Conservation (phyloP, 2,797 vertebrate species). For the Aphelocoma californica region DNA sequence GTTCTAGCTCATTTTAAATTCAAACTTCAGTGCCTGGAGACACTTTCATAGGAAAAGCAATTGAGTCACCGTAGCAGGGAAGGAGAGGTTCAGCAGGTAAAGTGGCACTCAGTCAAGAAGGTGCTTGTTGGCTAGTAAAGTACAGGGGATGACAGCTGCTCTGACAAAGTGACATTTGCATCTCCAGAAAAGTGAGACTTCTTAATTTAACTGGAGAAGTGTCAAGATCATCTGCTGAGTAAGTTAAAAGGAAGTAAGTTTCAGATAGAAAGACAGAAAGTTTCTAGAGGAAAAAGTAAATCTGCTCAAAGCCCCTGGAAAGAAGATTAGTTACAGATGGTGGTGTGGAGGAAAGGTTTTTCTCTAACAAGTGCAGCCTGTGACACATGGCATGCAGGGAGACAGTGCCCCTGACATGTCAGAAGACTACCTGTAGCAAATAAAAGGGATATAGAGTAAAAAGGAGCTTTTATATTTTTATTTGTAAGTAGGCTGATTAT, state of each 20-base stretch:
- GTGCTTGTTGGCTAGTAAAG: slow-evolving; percentile 23
- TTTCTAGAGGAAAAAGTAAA: slow-evolving; percentile 2
- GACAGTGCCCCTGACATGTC: not conserved
- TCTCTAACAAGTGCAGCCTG: not conserved
- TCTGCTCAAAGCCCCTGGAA: not conserved
- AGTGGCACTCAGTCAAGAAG: not conserved
- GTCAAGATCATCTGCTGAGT: slow-evolving; percentile 52
- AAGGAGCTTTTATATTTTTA: not conserved
- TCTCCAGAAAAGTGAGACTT: slow-evolving; percentile 54
- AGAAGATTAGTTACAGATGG: not conserved
- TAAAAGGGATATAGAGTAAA: not conserved
- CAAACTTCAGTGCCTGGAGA: not conserved
- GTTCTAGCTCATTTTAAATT: not conserved
- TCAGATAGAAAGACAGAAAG: not conserved
- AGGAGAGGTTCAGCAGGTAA: slow-evolving; percentile 23
- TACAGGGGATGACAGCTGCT: slow-evolving; percentile 43
- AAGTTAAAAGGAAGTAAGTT: slow-evolving; percentile 25
- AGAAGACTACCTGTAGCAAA: not conserved
- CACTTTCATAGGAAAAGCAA: not conserved
- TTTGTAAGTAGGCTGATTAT: not conserved
- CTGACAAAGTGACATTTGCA: slow-evolving; percentile 57
- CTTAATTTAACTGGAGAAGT: slow-evolving; percentile 57
- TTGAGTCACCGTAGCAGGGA: not conserved
- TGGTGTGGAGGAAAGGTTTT: not conserved
- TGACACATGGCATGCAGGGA: not conserved